Evolutionary conservation across 2,797 vertebrate genomes (phyloP).

Genomic region (Pangasius sanitwongsei): DNA sequence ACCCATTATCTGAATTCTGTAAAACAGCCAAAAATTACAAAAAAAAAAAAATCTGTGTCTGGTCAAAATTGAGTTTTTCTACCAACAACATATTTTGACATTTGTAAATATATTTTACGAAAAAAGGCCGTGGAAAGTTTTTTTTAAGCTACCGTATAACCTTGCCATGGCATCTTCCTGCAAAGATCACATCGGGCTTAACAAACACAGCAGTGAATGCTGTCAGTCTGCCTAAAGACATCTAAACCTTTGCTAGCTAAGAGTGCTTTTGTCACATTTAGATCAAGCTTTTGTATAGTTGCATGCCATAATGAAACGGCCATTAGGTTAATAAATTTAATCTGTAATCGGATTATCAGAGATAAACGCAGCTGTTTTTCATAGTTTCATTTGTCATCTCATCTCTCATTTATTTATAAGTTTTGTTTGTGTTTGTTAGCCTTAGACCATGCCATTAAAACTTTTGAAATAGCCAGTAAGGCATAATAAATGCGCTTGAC

Average conservation of each 20-base stretch:
- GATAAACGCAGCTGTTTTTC: not conserved
- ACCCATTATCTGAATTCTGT: not conserved
- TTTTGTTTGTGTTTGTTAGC: too few species aligned
- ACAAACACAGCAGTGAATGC: not conserved
- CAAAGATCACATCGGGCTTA: not conserved
- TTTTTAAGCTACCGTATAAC: not conserved
- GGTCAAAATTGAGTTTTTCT: not conserved
- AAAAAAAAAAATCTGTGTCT: not conserved
- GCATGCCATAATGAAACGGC: not conserved
- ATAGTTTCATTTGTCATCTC: not conserved
- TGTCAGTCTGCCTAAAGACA: not conserved
- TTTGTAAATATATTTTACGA: not conserved
- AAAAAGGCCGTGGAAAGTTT: too few species aligned
- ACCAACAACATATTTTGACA: not conserved
- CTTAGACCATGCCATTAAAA: too few species aligned
- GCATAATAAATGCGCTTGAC: not conserved
- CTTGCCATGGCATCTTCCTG: not conserved
- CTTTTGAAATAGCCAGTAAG: not conserved
- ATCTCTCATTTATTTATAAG: not conserved
- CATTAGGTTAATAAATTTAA: not conserved
- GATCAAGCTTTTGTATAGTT: not conserved
- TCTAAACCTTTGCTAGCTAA: not conserved
- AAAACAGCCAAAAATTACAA: not conserved
- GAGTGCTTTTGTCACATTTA: not conserved
- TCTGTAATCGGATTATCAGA: not conserved